Conservation (phyloP, 2,797 vertebrate species). For the Galagoides demidoff region DNA sequence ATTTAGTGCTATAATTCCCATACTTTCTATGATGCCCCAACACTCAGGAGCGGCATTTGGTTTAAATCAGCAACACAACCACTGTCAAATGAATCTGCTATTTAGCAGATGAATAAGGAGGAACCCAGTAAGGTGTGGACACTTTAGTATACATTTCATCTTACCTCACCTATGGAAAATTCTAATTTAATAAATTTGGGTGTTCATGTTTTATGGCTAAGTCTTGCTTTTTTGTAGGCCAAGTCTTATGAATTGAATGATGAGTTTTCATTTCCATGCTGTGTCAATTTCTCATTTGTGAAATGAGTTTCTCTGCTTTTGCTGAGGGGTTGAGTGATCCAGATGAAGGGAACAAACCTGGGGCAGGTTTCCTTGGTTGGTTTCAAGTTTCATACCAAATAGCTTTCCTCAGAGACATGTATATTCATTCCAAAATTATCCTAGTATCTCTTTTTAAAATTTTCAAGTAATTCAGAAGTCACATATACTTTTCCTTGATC, state of each 20-base stretch:
- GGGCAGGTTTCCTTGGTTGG: not conserved
- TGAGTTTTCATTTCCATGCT: not conserved
- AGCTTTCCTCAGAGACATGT: not conserved
- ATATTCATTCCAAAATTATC: not conserved
- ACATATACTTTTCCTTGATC: not conserved
- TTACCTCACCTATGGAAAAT: not conserved
- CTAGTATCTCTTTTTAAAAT: not conserved
- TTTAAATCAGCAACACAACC: not conserved
- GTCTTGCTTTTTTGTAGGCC: not conserved
- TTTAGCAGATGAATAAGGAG: not conserved
- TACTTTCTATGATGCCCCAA: not conserved
- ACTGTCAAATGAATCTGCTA: not conserved
- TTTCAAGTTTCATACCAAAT: not conserved
- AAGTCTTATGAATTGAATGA: not conserved
- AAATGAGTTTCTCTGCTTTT: conserved; percentile 23
- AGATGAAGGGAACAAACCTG: not conserved
- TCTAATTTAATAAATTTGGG: not conserved
- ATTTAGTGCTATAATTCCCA: not conserved
- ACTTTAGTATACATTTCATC: not conserved
- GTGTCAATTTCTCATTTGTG: not conserved
- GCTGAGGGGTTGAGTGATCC: not conserved
- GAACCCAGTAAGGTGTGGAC: not conserved
- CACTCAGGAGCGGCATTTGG: not conserved
- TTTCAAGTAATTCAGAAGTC: not conserved
- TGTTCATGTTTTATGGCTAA: not conserved